Evolutionary conservation across 2,797 vertebrate species (phyloP), one percentile per base, ranked within the genome.

Genomic region (Neosilurus hyrtlii): DNA sequence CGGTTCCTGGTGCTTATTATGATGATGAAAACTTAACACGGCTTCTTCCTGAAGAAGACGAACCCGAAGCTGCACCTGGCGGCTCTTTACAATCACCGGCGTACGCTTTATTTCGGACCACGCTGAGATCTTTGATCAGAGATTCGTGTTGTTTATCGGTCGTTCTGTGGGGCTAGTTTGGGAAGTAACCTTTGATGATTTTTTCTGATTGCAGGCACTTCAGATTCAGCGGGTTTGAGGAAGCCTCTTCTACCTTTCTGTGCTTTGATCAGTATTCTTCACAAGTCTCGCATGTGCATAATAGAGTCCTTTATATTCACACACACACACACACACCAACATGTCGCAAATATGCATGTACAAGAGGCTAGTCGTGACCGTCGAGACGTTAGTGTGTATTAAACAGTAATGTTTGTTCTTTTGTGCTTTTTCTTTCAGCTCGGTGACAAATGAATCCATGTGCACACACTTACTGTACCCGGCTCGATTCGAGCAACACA

Each of bases 181-280:
- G 78, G 51, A 62, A 62, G 59, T 52, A 72, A 81, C 70, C 61
- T 80, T 79, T 83, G 82, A 83, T 83, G 82, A 66, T 26, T 72
- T 79, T 77, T 72, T 68, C 82, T 83, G 82, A 83, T 72, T 61
- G 66, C 66, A 63, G 43, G 20, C 76, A 63, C 82, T 84, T 84
- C 61, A 74, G 68, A 49, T 65, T 56, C 67, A 62, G 49, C 66
- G 20, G 49, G 68, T 80, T 79, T 84, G 67, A 79, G 82, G 14
- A 51, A 22, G 57, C 43, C 82, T 70, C 75, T 62, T 62, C 30
- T 54, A 72, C 67, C 68, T 70, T 77, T 79, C 57, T 18, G 30
- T 1, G 77, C 82, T 84, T 84, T 84, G 82, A 84, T 84, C 82
- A 84, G 30, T 84, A 80, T 84, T 84, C 82, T 66, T 84, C 70